A percentile compares a stretch with the other conserved stretches of the same genome.
These are phyloP conservation scores for Athrips mouffetella DNA, from an alignment of 2,888 invertebrate species.

Conservation along the genomic window DNA sequence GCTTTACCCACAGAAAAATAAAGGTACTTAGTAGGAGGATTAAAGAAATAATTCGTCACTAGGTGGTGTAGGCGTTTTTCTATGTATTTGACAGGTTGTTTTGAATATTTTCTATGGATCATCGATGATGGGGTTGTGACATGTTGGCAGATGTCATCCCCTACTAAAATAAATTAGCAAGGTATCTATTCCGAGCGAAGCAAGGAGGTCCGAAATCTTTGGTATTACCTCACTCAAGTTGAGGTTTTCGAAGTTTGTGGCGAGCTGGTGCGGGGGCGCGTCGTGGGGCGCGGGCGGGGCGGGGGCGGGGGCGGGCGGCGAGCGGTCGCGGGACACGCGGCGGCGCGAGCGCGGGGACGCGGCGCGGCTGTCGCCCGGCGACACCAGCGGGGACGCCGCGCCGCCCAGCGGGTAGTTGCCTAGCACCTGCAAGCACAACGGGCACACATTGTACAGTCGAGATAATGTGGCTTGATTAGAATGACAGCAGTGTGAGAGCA, in stretches of 20 bases:
- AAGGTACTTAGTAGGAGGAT: no score
- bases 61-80: no score
- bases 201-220: slow-evolving; percentile 4
- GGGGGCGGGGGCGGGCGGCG: slow-evolving; percentile 63
- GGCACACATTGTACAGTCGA: no score
- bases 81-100: no score
- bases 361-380: slow-evolving; percentile 87
- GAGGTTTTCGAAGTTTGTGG: slow-evolving; percentile 66
- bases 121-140: no score
- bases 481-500: no score
- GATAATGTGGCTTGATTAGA: no score
- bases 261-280: slow-evolving; percentile 44
- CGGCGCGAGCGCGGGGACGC: slow-evolving; percentile 81
- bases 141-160: no score
- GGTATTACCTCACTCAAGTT: slow-evolving; percentile 57
- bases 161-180: no score
- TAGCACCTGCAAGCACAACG: slow-evolving; percentile 2
- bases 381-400: slow-evolving; percentile 83
- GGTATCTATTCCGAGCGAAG: neutral
- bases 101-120: no score
- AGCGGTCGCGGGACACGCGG: slow-evolving; percentile 70
- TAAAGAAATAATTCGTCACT: no score
- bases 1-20: no score
- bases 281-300: slow-evolving; percentile 42
- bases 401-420: slow-evolving; percentile 17